Conservation (phyloP, 2,888 invertebrate species). For the Xestia sexstrigata region DNA sequence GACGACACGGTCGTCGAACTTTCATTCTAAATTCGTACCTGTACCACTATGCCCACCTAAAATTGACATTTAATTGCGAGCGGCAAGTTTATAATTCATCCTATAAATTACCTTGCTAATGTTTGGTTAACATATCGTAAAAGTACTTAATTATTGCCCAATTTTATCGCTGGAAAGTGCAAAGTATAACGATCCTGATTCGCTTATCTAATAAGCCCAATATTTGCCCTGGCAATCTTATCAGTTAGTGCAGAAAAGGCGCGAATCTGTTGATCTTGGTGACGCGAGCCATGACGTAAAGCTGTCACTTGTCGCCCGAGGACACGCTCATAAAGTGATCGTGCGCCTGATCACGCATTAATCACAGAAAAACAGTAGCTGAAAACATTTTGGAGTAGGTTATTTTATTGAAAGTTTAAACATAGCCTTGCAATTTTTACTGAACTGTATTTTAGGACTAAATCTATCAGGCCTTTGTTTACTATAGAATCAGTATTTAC, state of each 20-base stretch:
- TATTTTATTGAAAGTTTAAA: background rate
- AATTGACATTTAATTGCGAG: conserved; percentile 55
- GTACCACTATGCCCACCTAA: conserved; percentile 51
- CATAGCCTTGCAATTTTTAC: background rate
- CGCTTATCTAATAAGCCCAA: conserved; percentile 81
- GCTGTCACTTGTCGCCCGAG: conserved; percentile 71
- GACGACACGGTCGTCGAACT: conserved; percentile 79
- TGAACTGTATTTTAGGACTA: background rate
- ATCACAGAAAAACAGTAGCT: background rate
- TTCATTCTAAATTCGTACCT: conserved; percentile 70
- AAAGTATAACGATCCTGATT: conserved; percentile 88
- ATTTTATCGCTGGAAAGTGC: conserved; percentile 84
- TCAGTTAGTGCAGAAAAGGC: conserved; percentile 80
- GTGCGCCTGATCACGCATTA: conserved; percentile 14
- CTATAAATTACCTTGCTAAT: conserved; percentile 64
- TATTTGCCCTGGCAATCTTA: conserved; percentile 83
- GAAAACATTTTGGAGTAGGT: background rate
- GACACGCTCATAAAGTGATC: conserved; percentile 47
- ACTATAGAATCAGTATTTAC: background rate
- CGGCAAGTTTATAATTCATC: conserved; percentile 28
- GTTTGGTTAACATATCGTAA: conserved; percentile 74
- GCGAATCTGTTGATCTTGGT: conserved; percentile 80
- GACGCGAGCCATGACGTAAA: conserved; percentile 82
- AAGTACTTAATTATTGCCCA: conserved; percentile 78
- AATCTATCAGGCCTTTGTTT: background rate